phyloP scores from a whole-genome alignment of 2,888 invertebrate species.

The Psylliodes chrysocephalus region DNA sequence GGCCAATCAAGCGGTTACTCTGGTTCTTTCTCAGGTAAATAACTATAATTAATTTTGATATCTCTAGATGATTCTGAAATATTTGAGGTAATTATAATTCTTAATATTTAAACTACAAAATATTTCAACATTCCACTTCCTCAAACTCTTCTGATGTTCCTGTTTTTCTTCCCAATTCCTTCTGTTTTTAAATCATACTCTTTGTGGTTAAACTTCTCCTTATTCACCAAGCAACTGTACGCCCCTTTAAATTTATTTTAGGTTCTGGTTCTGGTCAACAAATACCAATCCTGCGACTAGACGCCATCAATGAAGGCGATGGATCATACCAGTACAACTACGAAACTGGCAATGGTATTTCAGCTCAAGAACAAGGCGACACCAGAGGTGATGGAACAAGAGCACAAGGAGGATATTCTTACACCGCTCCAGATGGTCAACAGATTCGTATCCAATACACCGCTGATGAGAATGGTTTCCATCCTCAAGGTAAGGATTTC shows the following conservation, averaged over 20 bases:
- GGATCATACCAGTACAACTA: constrained; percentile 61
- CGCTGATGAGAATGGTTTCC: constrained; percentile 71
- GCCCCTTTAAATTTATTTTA: too few species aligned
- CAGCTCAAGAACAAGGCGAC: constrained; percentile 56
- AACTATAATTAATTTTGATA: too few species aligned
- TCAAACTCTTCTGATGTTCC: too few species aligned
- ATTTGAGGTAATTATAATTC: too few species aligned
- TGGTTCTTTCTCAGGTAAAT: constrained; percentile 45
- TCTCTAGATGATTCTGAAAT: too few species aligned
- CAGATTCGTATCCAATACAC: constrained; percentile 59
- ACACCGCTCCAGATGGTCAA: constrained; percentile 57
- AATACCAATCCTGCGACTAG: constrained; percentile 50
- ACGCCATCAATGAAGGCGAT: constrained; percentile 54
- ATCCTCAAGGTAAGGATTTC: constrained; percentile 62
- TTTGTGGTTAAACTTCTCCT: too few species aligned
- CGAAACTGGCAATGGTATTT: constrained; percentile 69
- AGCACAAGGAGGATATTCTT: constrained; percentile 55
- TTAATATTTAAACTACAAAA: too few species aligned
- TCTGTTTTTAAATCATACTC: too few species aligned
- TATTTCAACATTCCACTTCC: too few species aligned
- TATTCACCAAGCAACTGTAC: too few species aligned
- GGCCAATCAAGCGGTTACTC: constrained; percentile 9
- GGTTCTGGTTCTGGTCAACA: constrained; percentile 40
- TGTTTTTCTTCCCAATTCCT: too few species aligned
- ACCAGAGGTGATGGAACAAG: constrained; percentile 47